A percentile compares a stretch with the other conserved stretches of the same genome.
Evolutionary conservation across 2,888 invertebrate genomes (phyloP).

Genomic region (Anorthoa munda): DNA sequence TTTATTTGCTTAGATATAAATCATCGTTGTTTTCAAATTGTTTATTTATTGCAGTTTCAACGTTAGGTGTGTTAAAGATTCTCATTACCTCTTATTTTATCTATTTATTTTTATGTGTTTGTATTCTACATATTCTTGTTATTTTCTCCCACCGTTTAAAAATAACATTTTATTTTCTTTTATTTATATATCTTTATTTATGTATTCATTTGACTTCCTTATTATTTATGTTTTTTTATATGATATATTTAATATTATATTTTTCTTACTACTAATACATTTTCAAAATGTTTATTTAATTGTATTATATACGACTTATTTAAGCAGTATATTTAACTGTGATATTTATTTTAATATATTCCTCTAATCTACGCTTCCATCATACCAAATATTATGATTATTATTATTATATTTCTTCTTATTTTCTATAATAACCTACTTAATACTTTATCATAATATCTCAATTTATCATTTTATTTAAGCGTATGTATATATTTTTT

Average conservation of each 20-base stretch:
- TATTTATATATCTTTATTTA: slow-evolving; percentile 13
- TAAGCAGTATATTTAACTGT: slow-evolving; percentile 84
- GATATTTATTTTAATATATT: slow-evolving; percentile 73
- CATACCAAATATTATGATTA: slow-evolving; percentile 58
- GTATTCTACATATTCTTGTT: slow-evolving; percentile 15
- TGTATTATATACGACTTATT: slow-evolving; percentile 25
- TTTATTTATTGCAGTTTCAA: slow-evolving; percentile 75
- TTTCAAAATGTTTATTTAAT: slow-evolving; percentile 22
- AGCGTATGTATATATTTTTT: slow-evolving; percentile 53
- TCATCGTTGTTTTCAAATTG: slow-evolving; percentile 68
- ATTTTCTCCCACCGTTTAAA: slow-evolving; percentile 50
- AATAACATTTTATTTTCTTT: slow-evolving; percentile 22
- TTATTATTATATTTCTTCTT: slow-evolving; percentile 42
- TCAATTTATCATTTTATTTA: slow-evolving; percentile 3
- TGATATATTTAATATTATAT: slow-evolving; percentile 11
- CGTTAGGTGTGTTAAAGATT: slow-evolving; percentile 75
- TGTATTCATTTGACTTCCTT: slow-evolving; percentile 10
- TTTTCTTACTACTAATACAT: slow-evolving; percentile 22
- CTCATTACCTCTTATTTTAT: slow-evolving; percentile 33
- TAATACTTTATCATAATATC: background rate
- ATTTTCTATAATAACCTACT: slow-evolving; percentile 4
- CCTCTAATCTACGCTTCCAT: slow-evolving; percentile 61
- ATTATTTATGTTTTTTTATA: background rate
- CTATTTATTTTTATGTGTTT: slow-evolving; percentile 4
- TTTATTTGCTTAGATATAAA: slow-evolving; percentile 68